Evolutionary conservation across 2,888 invertebrate species (phyloP), one percentile per base, ranked within the genome.

Genomic region (Acanthosepion esculentum): DNA sequence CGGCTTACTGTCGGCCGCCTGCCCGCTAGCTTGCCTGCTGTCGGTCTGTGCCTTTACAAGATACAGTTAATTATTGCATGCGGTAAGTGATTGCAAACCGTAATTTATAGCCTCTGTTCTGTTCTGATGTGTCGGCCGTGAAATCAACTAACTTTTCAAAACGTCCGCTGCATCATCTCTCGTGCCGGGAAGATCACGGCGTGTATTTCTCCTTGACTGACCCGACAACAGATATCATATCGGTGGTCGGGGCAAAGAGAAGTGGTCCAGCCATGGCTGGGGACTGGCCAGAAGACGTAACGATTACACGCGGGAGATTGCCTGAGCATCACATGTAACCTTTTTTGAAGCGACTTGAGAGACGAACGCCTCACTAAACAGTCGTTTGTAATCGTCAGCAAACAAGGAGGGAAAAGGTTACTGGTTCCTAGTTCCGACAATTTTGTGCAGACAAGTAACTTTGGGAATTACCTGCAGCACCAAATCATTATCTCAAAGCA

Each of bases 181-280:
- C 78, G 78, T 78, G 78, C 78, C n/a, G 78, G 78, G n/a, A 78
- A 78, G n/a, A 78, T 78, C n/a, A 78, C n/a, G n/a, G 78, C n/a
- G 78, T 12, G n/a, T 78, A 78, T n/a, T 78, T 78, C 78, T 78
- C n/a, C 78, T 33, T 78, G 78, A 33, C 78, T 78, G n/a, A n/a
- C n/a, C 78, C n/a, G n/a, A 78, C 78, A 78, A 78, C 78, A 78
- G n/a, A 78, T 78, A 78, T 78, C 78, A 78, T 78, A n/a, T 78
- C 78, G 78, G n/a, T 18, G 78, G 78, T 33, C n/a, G 12, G 78
- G n/a, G 78, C 15, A 15, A 78, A n/a, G n/a, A n/a, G 23, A 78
- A n/a, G 78, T 78, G 15, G n/a, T 78, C 18, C 78, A 33, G 23
- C n/a, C 6, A 23, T 59, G 23, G 78, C n/a, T n/a, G 15, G 78